Conservation (phyloP, 2,888 invertebrate species). For the Byasa hedistus region DNA sequence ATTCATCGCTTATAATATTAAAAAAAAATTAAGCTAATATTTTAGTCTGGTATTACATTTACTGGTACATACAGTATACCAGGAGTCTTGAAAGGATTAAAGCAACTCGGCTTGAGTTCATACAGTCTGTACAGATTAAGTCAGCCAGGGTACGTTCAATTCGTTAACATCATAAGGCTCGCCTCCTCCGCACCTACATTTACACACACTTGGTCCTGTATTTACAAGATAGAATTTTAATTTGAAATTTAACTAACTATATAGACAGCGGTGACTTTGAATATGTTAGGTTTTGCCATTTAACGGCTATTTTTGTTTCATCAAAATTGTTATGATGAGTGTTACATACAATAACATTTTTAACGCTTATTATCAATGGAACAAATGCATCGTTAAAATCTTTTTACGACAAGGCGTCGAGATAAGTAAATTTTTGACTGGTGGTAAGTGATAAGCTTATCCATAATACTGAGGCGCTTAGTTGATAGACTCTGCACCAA, state of each 20-base stretch:
- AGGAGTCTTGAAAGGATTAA: too few relatives aligned
- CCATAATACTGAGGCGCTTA: too few relatives aligned
- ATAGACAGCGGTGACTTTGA: constrained; percentile 48
- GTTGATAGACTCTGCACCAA: too few relatives aligned
- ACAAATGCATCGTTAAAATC: too few relatives aligned
- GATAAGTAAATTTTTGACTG: too few relatives aligned
- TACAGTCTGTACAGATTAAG: constrained; percentile 22
- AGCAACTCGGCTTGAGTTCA: not conserved
- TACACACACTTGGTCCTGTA: constrained; percentile 69
- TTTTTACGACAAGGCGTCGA: too few relatives aligned
- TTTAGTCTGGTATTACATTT: too few relatives aligned
- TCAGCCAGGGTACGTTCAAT: constrained; percentile 36
- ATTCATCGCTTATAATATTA: too few relatives aligned
- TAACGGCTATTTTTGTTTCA: constrained; percentile 5
- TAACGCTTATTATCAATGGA: too few relatives aligned
- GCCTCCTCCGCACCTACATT: constrained; percentile 45
- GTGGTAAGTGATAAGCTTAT: too few relatives aligned
- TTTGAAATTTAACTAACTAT: constrained; percentile 72
- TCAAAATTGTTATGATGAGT: constrained; percentile 21
- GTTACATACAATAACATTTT: not conserved
- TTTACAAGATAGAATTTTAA: constrained; percentile 62
- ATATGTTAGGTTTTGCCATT: constrained; percentile 20
- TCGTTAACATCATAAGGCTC: constrained; percentile 51
- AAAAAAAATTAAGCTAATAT: too few relatives aligned
- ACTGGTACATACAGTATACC: too few relatives aligned